Percentiles rank a stretch among this genome's conserved stretches.
These are phyloP conservation scores for Hedya salicella DNA, from an alignment of 2,888 invertebrate genomes.

Conservation along the genomic window DNA sequence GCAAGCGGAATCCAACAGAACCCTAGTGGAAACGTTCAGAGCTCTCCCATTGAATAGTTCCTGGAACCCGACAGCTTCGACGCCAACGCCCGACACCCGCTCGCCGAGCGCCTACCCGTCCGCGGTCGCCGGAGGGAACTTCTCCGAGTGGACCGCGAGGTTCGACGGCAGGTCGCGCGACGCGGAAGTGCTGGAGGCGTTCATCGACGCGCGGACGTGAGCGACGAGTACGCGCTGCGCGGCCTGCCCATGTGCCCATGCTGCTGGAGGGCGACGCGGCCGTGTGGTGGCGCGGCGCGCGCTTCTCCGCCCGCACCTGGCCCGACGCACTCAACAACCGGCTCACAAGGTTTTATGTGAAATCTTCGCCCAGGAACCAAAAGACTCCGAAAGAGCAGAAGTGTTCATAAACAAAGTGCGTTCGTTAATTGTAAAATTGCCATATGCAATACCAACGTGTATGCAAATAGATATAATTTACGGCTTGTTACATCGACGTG, in stretches of 20 bases:
- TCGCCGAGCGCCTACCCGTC: no score
- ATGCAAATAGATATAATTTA: slow-evolving; percentile 13
- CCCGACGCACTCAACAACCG: neutral
- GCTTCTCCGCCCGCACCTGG: neutral
- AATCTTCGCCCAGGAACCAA: slow-evolving; percentile 1
- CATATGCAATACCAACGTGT: neutral
- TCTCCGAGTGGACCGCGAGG: no score
- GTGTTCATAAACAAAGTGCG: neutral
- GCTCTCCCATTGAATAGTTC: no score
- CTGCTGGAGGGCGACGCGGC: slow-evolving; percentile 23
- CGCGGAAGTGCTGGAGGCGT: no score
- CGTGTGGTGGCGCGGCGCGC: slow-evolving; percentile 15
- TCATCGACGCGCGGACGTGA: no score
- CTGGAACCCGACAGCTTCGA: no score
- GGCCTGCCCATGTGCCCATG: slow-evolving; percentile 28
- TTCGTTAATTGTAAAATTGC: neutral
- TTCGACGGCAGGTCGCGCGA: no score
- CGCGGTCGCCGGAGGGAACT: no score
- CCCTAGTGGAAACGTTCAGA: no score
- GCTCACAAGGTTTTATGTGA: neutral
- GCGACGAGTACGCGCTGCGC: slow-evolving; percentile 9
- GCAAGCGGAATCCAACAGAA: no score
- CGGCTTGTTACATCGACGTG: slow-evolving; percentile 4
- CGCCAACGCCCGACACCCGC: no score
- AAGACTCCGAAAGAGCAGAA: slow-evolving; percentile 4